A percentile compares a stretch with the other conserved stretches of the same genome.
phyloP scores from a whole-genome alignment of 2,888 invertebrate species.

The Esperia sulphurella region DNA sequence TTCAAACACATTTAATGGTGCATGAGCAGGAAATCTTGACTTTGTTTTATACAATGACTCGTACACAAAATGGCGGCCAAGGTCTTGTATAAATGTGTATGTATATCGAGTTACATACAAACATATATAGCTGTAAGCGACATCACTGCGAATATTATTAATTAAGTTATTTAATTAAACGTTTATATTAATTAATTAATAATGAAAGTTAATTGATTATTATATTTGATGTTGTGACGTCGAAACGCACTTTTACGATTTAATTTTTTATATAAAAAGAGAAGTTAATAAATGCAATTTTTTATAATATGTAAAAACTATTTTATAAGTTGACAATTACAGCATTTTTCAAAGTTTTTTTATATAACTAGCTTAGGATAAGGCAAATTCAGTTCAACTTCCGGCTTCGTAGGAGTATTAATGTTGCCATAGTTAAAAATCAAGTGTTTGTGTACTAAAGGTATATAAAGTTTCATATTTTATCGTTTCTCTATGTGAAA shows the following conservation, averaged over 20 bases:
- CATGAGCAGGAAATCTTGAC: no score
- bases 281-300: slow-evolving; percentile 36
- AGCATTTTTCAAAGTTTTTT: slow-evolving; percentile 40
- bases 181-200: slow-evolving; percentile 31
- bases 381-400: slow-evolving; percentile 43
- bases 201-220: slow-evolving; percentile 21
- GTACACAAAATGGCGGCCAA: slow-evolving; percentile 32
- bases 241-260: slow-evolving; percentile 50
- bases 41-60: neutral
- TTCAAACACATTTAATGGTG: no score
- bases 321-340: slow-evolving; percentile 40
- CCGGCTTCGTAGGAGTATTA: slow-evolving; percentile 34
- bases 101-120: slow-evolving; percentile 42
- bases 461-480: slow-evolving; percentile 30
- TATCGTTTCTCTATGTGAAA: slow-evolving; percentile 38
- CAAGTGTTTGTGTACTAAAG: slow-evolving; percentile 46
- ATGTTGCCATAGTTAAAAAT: slow-evolving; percentile 67
- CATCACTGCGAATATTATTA: slow-evolving; percentile 68
- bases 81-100: slow-evolving; percentile 29
- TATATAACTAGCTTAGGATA: slow-evolving; percentile 51
- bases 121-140: slow-evolving; percentile 47
- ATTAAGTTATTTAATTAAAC: slow-evolving; percentile 61
- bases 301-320: slow-evolving; percentile 34
- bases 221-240: slow-evolving; percentile 63
- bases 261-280: slow-evolving; percentile 30